Conservation (phyloP, 1,140 invertebrate species). For the Dinoponera quadriceps region DNA sequence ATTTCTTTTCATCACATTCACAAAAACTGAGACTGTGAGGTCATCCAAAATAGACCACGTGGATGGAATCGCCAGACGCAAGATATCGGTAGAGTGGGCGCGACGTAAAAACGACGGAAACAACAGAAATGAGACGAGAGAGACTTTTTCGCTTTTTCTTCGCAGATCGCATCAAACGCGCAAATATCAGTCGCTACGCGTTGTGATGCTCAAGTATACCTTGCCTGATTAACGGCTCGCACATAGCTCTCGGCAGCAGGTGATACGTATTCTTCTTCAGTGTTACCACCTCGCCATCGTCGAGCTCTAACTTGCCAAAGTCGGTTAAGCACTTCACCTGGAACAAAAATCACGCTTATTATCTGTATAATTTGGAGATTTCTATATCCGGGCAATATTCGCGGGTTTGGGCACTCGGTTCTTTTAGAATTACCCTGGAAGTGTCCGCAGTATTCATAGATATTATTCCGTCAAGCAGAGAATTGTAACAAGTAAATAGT, state of each 20-base stretch:
- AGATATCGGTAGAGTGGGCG: too few species aligned
- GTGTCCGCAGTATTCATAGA: too few species aligned
- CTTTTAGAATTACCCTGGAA: too few species aligned
- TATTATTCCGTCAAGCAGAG: too few species aligned
- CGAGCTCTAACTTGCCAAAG: conserved; percentile 97
- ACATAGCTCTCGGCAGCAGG: conserved; percentile 94
- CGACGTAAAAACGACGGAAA: too few species aligned
- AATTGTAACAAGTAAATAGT: too few species aligned
- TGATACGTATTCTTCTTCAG: conserved; percentile 97
- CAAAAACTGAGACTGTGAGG: too few species aligned
- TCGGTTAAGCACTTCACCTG: conserved; percentile 95
- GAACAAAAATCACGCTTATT: conserved; percentile 58
- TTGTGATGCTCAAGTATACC: conserved; percentile 93
- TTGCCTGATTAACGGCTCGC: conserved; percentile 96
- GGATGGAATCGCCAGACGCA: neutral
- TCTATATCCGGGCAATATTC: too few species aligned
- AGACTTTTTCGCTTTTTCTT: neutral
- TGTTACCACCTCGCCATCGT: conserved; percentile 95
- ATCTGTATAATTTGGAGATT: too few species aligned
- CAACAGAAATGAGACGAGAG: neutral
- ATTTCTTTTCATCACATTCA: too few species aligned
- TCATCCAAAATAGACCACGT: too few species aligned
- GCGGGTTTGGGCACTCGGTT: too few species aligned
- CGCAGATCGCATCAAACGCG: neutral
- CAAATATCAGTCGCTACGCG: conserved; percentile 17